A percentile compares a stretch with the other conserved stretches of the same genome.
Conservation (phyloP, 2,797 vertebrate species). For the Salmo trutta region DNA sequence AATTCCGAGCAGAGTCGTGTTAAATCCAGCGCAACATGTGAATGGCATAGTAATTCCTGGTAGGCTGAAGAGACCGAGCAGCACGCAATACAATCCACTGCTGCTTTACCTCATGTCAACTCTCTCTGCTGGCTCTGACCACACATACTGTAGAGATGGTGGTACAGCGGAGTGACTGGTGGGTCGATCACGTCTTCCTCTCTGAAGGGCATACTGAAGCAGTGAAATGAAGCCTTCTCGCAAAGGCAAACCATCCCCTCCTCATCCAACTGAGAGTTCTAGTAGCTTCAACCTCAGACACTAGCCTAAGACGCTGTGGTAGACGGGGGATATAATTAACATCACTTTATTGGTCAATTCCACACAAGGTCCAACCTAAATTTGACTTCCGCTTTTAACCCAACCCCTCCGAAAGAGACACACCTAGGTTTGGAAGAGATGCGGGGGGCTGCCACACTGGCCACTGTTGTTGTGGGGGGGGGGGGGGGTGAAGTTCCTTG, state of each 20-base stretch:
- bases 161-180: conserved; percentile 21
- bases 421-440: no score
- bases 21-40: conserved; percentile 54
- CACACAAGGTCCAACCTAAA: no score
- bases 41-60: conserved; percentile 48
- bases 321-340: background rate
- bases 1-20: conserved; percentile 51
- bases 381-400: no score
- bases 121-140: conserved; percentile 47
- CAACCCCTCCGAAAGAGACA: no score
- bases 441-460: no score
- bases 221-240: conserved; percentile 51
- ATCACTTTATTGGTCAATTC: no score
- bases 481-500: no score
- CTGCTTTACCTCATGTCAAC: conserved; percentile 55
- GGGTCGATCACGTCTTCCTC: background rate
- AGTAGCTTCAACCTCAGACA: conserved; percentile 42
- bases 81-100: conserved; percentile 45
- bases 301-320: conserved; percentile 26
- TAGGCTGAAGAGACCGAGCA: conserved; percentile 25
- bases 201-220: conserved; percentile 47
- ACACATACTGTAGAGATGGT: conserved; percentile 57
- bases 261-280: conserved; percentile 41
- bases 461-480: no score
- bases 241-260: conserved; percentile 28